Evolutionary conservation across 1,140 invertebrate genomes (phyloP).

Genomic region (Hermetia illucens): DNA sequence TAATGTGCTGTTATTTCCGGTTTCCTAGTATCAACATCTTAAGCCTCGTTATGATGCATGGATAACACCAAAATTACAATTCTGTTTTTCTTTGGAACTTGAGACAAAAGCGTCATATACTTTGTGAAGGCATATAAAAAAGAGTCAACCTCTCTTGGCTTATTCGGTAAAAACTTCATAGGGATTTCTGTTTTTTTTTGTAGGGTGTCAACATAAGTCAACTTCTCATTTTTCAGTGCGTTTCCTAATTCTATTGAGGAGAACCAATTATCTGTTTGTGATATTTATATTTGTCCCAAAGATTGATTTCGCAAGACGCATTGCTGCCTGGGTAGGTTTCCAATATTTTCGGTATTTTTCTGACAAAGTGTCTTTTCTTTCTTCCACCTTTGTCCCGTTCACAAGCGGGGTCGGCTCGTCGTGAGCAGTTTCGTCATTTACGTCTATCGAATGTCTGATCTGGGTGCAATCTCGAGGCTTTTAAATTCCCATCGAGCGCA

Average conservation of each 20-base stretch:
- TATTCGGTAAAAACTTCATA: too few relatives aligned
- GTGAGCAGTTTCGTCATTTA: too few relatives aligned
- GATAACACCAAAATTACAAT: slow-evolving; percentile 12
- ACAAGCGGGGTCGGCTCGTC: too few relatives aligned
- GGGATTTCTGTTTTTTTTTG: slow-evolving; percentile 31
- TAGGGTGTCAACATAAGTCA: slow-evolving; percentile 31
- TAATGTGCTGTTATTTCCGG: slow-evolving; percentile 26
- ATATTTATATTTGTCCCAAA: slow-evolving; percentile 20
- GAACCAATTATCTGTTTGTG: slow-evolving; percentile 30
- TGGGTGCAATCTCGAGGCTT: too few relatives aligned
- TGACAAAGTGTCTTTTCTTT: too few relatives aligned
- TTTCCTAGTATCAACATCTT: slow-evolving; percentile 15
- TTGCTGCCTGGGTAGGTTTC: slow-evolving; percentile 16
- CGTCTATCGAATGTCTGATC: too few relatives aligned
- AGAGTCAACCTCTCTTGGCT: too few relatives aligned
- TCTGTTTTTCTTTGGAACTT: slow-evolving; percentile 7
- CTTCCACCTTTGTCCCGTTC: too few relatives aligned
- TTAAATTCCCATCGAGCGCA: too few relatives aligned
- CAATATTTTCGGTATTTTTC: too few relatives aligned
- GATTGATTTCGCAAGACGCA: slow-evolving; percentile 17
- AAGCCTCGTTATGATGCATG: slow-evolving; percentile 11
- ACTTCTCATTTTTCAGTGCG: slow-evolving; percentile 14
- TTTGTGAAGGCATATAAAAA: too few relatives aligned
- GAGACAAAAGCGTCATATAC: slow-evolving; percentile 13
- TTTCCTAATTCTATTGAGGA: slow-evolving; percentile 22